A percentile compares a stretch with the other conserved stretches of the same genome.
Evolutionary conservation across 2,888 invertebrate species (phyloP).

Genomic region (Argyra leucocephala): DNA sequence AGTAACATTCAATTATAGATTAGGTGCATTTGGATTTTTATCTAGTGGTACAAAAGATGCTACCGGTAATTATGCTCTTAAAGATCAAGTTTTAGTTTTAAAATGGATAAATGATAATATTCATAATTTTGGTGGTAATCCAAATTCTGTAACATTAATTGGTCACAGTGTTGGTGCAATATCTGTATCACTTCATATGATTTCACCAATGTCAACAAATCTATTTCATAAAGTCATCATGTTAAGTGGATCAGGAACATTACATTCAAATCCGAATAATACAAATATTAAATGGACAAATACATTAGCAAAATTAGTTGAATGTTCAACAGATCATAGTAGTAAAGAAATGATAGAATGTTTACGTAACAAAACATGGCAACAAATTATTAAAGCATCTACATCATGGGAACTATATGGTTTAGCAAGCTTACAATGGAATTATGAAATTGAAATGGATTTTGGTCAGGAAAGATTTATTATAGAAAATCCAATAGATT

Average conservation of each 20-base stretch:
- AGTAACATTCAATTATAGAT: constrained; percentile 37
- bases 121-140: constrained; percentile 55
- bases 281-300: constrained; percentile 45
- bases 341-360: constrained; percentile 48
- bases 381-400: constrained; percentile 23
- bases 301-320: constrained; percentile 50
- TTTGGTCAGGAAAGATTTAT: constrained; percentile 53
- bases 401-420: constrained; percentile 29
- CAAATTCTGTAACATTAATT: constrained; percentile 51
- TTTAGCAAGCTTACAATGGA: constrained; percentile 34
- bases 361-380: constrained; percentile 36
- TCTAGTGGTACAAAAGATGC: constrained; percentile 52
- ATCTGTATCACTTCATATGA: constrained; percentile 46
- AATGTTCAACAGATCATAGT: constrained; percentile 49
- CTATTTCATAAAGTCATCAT: constrained; percentile 59
- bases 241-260: constrained; percentile 54
- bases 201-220: constrained; percentile 54
- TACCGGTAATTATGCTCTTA: constrained; percentile 57
- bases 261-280: constrained; percentile 45
- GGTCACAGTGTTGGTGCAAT: constrained; percentile 50
- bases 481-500: constrained; percentile 46
- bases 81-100: constrained; percentile 57
- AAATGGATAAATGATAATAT: constrained; percentile 58
- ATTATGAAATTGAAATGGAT: constrained; percentile 50
- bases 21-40: constrained; percentile 46